A percentile compares a stretch with the other conserved stretches of the same genome.
Evolutionary conservation across 2,888 invertebrate species (phyloP).

Genomic region (Beris chalybata): DNA sequence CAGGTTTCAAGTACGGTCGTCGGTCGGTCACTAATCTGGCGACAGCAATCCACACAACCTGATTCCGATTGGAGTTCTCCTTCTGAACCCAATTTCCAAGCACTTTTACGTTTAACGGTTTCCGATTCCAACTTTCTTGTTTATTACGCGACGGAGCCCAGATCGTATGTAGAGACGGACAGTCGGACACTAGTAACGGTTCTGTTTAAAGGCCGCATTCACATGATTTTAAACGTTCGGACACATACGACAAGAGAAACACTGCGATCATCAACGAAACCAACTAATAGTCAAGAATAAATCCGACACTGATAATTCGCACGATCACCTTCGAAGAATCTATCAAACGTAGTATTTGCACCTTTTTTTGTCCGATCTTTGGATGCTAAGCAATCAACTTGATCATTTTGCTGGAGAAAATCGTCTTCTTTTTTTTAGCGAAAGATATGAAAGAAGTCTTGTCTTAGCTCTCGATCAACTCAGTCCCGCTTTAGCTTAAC

Average conservation of each 20-base stretch:
- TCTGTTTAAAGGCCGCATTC: conserved; percentile 53
- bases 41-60: too few relatives aligned
- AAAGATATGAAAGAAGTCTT: not conserved
- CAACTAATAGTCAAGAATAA: conserved; percentile 4
- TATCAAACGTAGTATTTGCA: too few relatives aligned
- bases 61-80: not conserved
- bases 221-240: conserved; percentile 26
- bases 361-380: too few relatives aligned
- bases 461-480: not conserved
- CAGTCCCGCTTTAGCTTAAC: conserved; percentile 9
- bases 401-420: too few relatives aligned
- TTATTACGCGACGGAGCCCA: conserved; percentile 10
- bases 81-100: not conserved
- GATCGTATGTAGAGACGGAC: conserved; percentile 7
- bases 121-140: conserved; percentile 16
- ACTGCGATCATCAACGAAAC: conserved; percentile 17
- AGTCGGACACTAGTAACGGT: conserved; percentile 49
- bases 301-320: conserved; percentile 3
- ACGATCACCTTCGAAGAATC: conserved; percentile 2
- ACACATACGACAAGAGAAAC: conserved; percentile 26
- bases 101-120: conserved; percentile 30
- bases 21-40: too few relatives aligned
- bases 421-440: not conserved
- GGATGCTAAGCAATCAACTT: too few relatives aligned
- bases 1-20: conserved; percentile 1